Evolutionary conservation across 2,797 vertebrate genomes (phyloP), one percentile per base, ranked within the genome.

Genomic region (Pteropus rufus): DNA sequence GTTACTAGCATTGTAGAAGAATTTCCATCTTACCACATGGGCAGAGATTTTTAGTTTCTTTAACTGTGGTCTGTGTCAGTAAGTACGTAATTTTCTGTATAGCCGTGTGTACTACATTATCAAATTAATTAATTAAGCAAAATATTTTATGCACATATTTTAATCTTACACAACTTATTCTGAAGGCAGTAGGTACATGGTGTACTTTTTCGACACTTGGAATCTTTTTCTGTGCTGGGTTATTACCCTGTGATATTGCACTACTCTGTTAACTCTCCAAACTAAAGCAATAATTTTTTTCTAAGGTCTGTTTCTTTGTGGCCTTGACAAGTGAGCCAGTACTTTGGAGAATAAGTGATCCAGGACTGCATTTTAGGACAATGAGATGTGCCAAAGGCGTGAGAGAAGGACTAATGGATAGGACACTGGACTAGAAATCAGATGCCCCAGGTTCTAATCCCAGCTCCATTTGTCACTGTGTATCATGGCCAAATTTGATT

Each of bases 281-380:
- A 80, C 34, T 76, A 81, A 95, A 92, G 8, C 46, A 94, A 5
- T 72, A 46, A 4, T 73, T 36, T 88, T 85, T 70, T 54, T 65
- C 14, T 36, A 76, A 85, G 24, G 89, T 95, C 8, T 89, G 0
- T 69, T 60, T 52, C 24, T 79, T 82, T 91, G 85, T 94, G 58
- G 31, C 21, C 34, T 96, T 97, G 89, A 77, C 49, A 75, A 31
- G 24, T 65, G 70, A 96, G 58, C 62, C 2, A 58, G 19, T 85
- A n/a, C 60, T 94, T 95, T 93, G 67, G 56, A 96, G 52, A 91
- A 41, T 84, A 72, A 84, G 11, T 34, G 16, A 73, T 81, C 16
- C 29, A 86, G 29, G 64, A 52, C 39, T 76, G 24, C 16, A 82
- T 95, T 95, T 91, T 95, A 93, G 86, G 79, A 70, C 79, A 91